Conservation (phyloP, 2,113 vertebrate species). For the Leucopsar rothschildi region DNA sequence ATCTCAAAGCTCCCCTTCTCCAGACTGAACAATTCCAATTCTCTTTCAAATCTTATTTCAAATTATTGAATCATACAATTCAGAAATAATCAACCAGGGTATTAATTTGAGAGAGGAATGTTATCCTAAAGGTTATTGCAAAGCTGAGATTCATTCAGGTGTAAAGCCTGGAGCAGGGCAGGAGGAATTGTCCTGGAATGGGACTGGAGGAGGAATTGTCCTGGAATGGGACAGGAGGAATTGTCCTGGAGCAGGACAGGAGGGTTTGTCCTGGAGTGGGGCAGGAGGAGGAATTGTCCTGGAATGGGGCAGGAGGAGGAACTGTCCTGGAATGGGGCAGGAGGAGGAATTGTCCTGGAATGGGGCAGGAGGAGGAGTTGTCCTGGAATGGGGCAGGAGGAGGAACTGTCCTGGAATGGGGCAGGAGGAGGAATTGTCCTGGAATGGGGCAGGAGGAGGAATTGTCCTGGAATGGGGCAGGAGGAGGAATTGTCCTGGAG, state of each 20-base stretch:
- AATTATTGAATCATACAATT: background rate
- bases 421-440: background rate
- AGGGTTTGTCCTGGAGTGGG: background rate
- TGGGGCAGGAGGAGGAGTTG: too few species aligned
- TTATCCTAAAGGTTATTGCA: background rate
- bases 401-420: background rate
- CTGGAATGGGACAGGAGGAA: too few species aligned
- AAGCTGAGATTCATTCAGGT: background rate
- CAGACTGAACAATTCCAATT: background rate
- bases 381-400: background rate
- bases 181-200: background rate
- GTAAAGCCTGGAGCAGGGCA: background rate
- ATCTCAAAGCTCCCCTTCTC: background rate
- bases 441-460: background rate
- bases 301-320: background rate
- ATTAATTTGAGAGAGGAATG: background rate
- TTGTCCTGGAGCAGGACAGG: background rate
- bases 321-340: background rate
- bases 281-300: background rate
- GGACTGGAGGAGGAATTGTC: background rate
- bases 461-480: accelerated
- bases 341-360: background rate
- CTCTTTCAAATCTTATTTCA: background rate
- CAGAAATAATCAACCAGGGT: background rate
- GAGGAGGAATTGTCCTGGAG: background rate